Conservation (phyloP, 2,797 vertebrate species). For the Sphenopsis melanotis region DNA sequence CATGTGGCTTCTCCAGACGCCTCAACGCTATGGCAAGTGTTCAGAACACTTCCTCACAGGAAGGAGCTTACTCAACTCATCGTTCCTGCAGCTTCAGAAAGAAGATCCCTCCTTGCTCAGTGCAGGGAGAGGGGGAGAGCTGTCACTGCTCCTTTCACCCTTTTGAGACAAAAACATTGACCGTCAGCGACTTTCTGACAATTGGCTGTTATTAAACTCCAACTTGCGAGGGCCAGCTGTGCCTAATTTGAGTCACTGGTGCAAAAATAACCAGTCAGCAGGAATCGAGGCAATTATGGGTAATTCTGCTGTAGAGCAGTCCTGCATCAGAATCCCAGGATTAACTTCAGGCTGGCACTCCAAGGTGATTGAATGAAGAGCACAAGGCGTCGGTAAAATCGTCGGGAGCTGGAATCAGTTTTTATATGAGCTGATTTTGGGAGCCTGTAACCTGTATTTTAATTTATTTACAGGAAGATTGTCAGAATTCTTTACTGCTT, state of each 20-base stretch:
- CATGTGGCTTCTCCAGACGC: background rate
- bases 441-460: background rate
- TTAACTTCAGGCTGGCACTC: slow-evolving; percentile 44
- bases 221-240: slow-evolving; percentile 35
- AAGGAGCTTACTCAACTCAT: background rate
- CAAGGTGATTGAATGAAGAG: slow-evolving; percentile 35
- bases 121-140: background rate
- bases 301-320: slow-evolving; percentile 43
- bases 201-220: slow-evolving; percentile 61
- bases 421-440: background rate
- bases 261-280: slow-evolving; percentile 64
- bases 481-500: background rate
- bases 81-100: background rate
- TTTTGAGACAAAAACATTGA: slow-evolving; percentile 35
- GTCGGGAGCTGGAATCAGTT: background rate
- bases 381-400: background rate
- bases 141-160: slow-evolving; percentile 27
- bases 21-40: background rate
- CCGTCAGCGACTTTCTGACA: slow-evolving; percentile 55
- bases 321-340: slow-evolving; percentile 50
- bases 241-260: slow-evolving; percentile 61
- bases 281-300: slow-evolving; percentile 61
- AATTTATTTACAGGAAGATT: background rate
- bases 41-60: background rate
- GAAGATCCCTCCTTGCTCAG: background rate